Evolutionary conservation across 2,888 invertebrate genomes (phyloP), one percentile per base, ranked within the genome.

Genomic region (Galeopsomyia nigrocyanea): DNA sequence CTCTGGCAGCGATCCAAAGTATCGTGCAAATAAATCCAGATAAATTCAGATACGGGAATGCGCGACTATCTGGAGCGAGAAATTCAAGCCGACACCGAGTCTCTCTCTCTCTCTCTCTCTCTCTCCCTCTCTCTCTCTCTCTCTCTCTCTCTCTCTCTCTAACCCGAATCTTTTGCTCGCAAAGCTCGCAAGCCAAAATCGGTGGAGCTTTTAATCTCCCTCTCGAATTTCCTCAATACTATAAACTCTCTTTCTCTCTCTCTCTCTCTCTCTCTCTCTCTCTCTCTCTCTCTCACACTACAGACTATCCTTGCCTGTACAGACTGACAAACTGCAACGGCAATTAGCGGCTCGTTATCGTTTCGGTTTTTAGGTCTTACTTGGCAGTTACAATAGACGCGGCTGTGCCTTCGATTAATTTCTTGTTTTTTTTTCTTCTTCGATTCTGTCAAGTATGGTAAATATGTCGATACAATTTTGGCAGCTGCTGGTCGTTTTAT

Each of bases 41-140:
- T 81, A 77, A 80, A 81, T 80, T 74, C 75, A 79, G 80, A 78
- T 74, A 78, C 73, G 77, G 71, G 77, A 78, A 77, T 74, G 75
- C 73, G 71, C 71, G 77, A 77, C 77, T 78, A 83, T 81, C 79
- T 82, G 78, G 81, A 82, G 78, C 80, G 79, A 75, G 80, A 82
- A 82, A 82, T 81, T 78, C 77, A 80, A 79, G 73, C 77, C 71
- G 75, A 74, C 71, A n/a, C 53, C 10, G 19, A 17, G 10, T 19
- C 9, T 17, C 17, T 53, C 53, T 17, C 53, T n/a, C 16, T n/a
- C 19, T n/a, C 17, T 57, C 69, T 70, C 53, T 17, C 53, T 19
- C 9, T 17, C 17, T 53, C 53, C 5, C 53, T 19, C 9, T 17
- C 17, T 53, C 53, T 17, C 53, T 19, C 9, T 17, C 17, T 53